These are phyloP conservation scores for Cephalopachus bancanus DNA, from an alignment of 2,797 vertebrate genomes.

Conservation along the genomic window DNA sequence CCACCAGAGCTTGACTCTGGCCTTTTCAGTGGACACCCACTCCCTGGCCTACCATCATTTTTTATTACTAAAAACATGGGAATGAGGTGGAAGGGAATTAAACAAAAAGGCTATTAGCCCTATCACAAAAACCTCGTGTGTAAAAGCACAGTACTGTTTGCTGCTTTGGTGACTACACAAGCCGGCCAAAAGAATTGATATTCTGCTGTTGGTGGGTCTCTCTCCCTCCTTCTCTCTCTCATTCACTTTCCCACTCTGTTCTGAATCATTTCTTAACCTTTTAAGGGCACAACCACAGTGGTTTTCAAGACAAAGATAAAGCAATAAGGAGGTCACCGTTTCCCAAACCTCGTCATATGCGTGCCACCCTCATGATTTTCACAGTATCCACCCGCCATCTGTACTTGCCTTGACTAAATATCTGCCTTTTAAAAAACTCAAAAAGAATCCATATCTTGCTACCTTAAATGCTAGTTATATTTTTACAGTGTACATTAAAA, in stretches of 20 bases:
- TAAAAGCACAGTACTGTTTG: neutral
- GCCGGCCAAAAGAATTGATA: neutral
- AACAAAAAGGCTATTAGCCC: constrained; percentile 55
- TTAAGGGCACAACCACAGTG: neutral
- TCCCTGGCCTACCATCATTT: neutral
- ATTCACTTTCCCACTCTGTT: neutral
- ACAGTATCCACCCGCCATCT: constrained; percentile 53
- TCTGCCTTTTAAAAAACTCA: neutral
- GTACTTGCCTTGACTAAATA: constrained; percentile 40
- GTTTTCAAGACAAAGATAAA: constrained; percentile 42
- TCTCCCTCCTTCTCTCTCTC: neutral
- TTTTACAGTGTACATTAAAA: constrained; percentile 40
- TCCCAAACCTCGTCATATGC: neutral
- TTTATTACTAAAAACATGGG: neutral
- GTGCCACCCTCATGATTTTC: neutral
- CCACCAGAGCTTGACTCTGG: neutral
- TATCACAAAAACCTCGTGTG: neutral
- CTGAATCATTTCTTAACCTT: constrained; percentile 64
- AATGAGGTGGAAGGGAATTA: constrained; percentile 18
- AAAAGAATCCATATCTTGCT: constrained; percentile 19
- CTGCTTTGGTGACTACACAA: neutral
- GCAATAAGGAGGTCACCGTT: neutral
- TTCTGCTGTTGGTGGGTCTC: neutral
- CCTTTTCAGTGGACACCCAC: neutral
- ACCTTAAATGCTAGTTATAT: constrained; percentile 19